Evolutionary conservation across 2,797 vertebrate genomes (phyloP), one percentile per base, ranked within the genome.

Genomic region (Threskiornis aethiopicus): DNA sequence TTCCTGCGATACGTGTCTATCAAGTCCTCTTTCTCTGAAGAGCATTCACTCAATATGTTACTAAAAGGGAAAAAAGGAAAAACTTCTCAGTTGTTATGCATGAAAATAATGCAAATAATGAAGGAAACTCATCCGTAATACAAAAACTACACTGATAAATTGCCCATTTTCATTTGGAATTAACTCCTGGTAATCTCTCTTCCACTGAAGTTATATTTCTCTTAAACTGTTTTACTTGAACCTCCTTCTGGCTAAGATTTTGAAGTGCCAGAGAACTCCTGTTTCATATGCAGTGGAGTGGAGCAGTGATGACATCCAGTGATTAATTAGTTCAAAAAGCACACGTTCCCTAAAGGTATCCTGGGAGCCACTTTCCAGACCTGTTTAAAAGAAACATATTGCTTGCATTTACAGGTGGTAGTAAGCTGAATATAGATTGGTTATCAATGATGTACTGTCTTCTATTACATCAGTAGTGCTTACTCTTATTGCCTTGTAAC

Each of bases 281-380:
- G 84, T 97, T 98, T 97, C 90, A 80, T 87, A 97, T 96, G 93
- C 91, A 79, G 71, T 92, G 80, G 78, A 97, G 94, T 97, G 78
- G 75, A 98, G 91, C 89, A 92, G 57, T 85, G 93, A 95, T 98
- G 93, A 83, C 97, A 97, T 97, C 79, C 81, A 64, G 93, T 97
- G 97, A 98, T 97, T 98, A 98, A 98, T 98, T 98, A 97, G 96
- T 97, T 98, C 84, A 97, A 97, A 97, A 98, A 97, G 67, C 96
- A 87, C 92, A 91, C 44, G 39, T 72, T 97, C 95, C 93, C 93
- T 77, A 93, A 97, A 91, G 96, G 90, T 94, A 97, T 95, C 72
- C 92, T 96, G 83, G 94, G 96, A 98, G 86, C 84, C 92, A 90
- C 91, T 96, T 98, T 94, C 71, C 87, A 91, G 92, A 81, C 76